Base-by-base conservation (phyloP, 2,113 vertebrate genomes). In the Calyptomena viridis region DNA sequence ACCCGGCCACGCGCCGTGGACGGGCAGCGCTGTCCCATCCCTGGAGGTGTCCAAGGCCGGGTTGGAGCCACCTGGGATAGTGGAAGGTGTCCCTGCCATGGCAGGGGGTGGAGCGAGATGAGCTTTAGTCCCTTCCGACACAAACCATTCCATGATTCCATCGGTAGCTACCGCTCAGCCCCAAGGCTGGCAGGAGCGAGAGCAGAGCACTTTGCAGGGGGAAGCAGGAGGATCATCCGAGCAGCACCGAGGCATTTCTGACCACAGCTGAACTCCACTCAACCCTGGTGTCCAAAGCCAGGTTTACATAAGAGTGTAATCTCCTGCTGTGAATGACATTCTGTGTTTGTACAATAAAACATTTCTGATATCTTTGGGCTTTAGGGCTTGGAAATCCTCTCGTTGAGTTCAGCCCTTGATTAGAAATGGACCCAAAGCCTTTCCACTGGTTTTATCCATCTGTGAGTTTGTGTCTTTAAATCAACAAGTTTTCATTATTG, bases 1-100 rank as follows among this genome's bases (percentile, higher is more conserved):
- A 1, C 59, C 59, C 0, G 0, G 25, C 58, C 76, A 33, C 2
- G 0, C 1, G 0, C 44, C 23, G 18, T 15, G 52, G 33, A 12
- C 60, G n/a, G 10, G 20, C 78, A 47, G 24, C 62, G 7, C 28
- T 68, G 37, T 30, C 24, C 28, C 60, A 33, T 0, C 44, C 68
- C 39, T 24, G 56, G 15, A 0, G 21, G 15, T 6, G 30, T 2
- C 47, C 56, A 2, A 63, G 40, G 20, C 9, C 4, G 17, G 56
- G 56, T 46, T 46, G 60, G 69, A 53, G 28, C 37, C 44, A 0
- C 44, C 60, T 46, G 69, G 28, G 24, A 11, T 0, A 7, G 14
- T 6, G 47, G 30, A 2, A 53, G 39, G 13, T 39, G 78, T 6
- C 53, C 68, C 68, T 58, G 59, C 50, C 46, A 5, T 5, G 46